phyloP scores from a whole-genome alignment of 2,888 invertebrate species.

The Melanargia galathea region DNA sequence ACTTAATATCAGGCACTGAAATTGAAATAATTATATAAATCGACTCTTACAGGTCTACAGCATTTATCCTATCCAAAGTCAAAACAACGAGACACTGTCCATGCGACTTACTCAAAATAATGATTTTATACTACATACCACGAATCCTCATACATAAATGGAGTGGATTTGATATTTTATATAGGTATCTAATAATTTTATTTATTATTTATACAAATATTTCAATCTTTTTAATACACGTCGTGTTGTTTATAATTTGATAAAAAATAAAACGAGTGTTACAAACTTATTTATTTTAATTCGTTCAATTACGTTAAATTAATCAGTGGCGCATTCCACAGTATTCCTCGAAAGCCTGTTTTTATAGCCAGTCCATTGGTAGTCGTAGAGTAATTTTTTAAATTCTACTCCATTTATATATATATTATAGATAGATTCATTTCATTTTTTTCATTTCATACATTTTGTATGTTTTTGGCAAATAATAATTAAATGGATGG shows the following conservation, averaged over 20 bases:
- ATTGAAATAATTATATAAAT: conserved; percentile 61
- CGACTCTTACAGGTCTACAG: conserved; percentile 50
- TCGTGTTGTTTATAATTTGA: too few relatives aligned
- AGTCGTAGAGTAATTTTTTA: background rate
- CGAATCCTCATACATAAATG: background rate
- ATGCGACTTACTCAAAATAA: background rate
- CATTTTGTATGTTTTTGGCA: conserved; percentile 45
- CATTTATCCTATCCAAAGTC: conserved; percentile 20
- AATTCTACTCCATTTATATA: conserved; percentile 13
- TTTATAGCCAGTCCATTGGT: background rate
- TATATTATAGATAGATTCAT: conserved; percentile 4
- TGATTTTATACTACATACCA: background rate
- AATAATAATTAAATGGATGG: conserved; percentile 58
- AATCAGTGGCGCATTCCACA: background rate
- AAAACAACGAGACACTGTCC: background rate
- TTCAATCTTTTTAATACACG: too few relatives aligned
- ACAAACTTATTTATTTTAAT: background rate
- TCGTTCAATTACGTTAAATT: background rate
- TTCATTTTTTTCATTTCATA: conserved; percentile 17
- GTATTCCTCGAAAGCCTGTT: background rate
- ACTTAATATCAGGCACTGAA: conserved; percentile 74
- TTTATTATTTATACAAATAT: too few relatives aligned
- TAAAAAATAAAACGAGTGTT: too few relatives aligned
- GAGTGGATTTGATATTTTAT: background rate
- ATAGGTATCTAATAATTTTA: too few relatives aligned